Conservation (phyloP, 2,888 invertebrate genomes). For the Campaea margaritaria region DNA sequence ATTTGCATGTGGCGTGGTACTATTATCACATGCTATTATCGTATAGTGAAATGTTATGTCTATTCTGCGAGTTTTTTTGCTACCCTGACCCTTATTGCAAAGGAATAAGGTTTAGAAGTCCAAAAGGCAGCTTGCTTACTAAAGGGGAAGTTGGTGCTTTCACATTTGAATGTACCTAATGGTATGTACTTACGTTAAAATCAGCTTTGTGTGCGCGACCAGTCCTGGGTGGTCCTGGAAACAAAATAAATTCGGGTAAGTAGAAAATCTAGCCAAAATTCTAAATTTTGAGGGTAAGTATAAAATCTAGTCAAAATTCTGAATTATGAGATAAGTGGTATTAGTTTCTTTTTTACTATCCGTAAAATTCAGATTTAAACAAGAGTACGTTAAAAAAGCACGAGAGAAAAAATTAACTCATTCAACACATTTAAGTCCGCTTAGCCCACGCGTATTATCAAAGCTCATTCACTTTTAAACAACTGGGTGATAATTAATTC, state of each 20-base stretch:
- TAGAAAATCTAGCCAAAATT: slow-evolving; percentile 5
- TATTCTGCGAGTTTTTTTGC: slow-evolving; percentile 14
- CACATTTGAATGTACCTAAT: slow-evolving; percentile 29
- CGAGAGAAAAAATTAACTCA: too few relatives aligned
- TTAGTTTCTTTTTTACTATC: too few relatives aligned
- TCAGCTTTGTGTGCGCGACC: slow-evolving; percentile 44
- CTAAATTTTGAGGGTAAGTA: too few relatives aligned
- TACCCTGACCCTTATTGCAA: slow-evolving; percentile 14
- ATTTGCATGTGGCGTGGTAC: slow-evolving; percentile 21
- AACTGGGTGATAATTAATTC: too few relatives aligned
- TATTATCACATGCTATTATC: slow-evolving; percentile 32
- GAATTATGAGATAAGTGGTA: too few relatives aligned
- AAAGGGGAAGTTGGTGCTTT: slow-evolving; percentile 17
- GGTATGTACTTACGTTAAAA: slow-evolving; percentile 52
- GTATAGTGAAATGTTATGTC: slow-evolving; percentile 28
- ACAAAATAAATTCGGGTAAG: slow-evolving; percentile 45
- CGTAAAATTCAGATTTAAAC: too few relatives aligned
- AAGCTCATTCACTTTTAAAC: too few relatives aligned
- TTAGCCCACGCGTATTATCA: too few relatives aligned
- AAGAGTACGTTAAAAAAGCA: too few relatives aligned
- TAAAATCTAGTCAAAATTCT: too few relatives aligned
- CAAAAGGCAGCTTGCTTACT: slow-evolving; percentile 9
- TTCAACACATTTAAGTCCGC: too few relatives aligned
- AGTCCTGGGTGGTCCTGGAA: slow-evolving; percentile 45
- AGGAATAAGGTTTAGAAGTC: slow-evolving; percentile 15